Evolutionary conservation across 2,888 invertebrate species (phyloP).

Genomic region (Watsonalla binaria): DNA sequence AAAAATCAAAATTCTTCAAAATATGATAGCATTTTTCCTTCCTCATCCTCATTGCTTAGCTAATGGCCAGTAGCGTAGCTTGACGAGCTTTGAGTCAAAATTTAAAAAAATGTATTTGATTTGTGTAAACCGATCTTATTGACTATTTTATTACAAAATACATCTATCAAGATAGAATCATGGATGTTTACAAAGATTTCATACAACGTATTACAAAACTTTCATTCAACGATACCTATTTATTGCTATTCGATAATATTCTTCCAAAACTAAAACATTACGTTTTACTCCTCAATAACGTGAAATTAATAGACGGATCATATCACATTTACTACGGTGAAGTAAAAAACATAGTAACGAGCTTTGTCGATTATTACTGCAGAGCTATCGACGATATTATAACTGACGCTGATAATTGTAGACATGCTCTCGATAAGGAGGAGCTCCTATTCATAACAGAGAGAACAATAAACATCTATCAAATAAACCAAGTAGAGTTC

Average conservation of each 20-base stretch:
- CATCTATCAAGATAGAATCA: slow-evolving; percentile 9
- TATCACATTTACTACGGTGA: slow-evolving; percentile 49
- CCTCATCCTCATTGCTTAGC: neutral
- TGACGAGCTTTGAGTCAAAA: slow-evolving; percentile 6
- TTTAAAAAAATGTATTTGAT: slow-evolving; percentile 2
- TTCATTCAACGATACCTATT: slow-evolving; percentile 27
- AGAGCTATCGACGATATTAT: slow-evolving; percentile 35
- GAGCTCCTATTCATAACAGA: slow-evolving; percentile 33
- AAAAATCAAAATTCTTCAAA: no score
- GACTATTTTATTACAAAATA: neutral
- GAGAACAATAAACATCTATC: slow-evolving; percentile 31
- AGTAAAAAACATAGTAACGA: slow-evolving; percentile 38
- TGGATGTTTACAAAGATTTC: slow-evolving; percentile 46
- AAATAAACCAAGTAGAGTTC: slow-evolving; percentile 36
- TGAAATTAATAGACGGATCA: slow-evolving; percentile 35
- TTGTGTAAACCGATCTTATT: neutral
- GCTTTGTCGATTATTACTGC: slow-evolving; percentile 40
- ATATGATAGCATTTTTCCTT: no score
- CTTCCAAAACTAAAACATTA: slow-evolving; percentile 34
- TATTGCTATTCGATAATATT: slow-evolving; percentile 37
- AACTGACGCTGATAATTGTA: slow-evolving; percentile 33
- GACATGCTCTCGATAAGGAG: slow-evolving; percentile 22
- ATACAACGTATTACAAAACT: slow-evolving; percentile 33
- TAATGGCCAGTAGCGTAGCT: neutral
- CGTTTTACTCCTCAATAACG: slow-evolving; percentile 25